Evolutionary conservation across 1,140 invertebrate genomes (phyloP), one percentile per base, ranked within the genome.

Genomic region (Andrena cerasifolii): DNA sequence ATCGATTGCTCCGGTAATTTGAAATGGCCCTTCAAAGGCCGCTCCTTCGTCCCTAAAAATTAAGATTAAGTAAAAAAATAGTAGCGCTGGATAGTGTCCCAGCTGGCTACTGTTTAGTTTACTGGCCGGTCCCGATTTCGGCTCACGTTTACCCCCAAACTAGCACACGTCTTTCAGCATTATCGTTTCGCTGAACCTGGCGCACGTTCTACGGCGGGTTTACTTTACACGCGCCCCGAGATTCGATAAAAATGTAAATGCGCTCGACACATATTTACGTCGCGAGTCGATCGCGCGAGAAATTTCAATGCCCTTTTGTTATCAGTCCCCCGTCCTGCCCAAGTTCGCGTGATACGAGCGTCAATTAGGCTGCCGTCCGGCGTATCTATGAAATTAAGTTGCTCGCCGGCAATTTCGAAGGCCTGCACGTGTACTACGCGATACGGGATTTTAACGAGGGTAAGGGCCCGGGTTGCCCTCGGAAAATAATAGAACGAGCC

Each of bases 171-270:
- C 43, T 33, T 66, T 61, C 74, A 45, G 47, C 43, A 77, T 77
- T 77, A 77, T 61, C 65, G 47, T 77, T 45, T 61, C 54, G 31
- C 16, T 28, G 62, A 58, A 18, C 51, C 21, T 36, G 8, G 7
- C 14, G 16, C 10, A 40, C 62, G 54, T 68, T 68, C 24, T 59
- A 70, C 63, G 31, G 45, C 56, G 49, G 65, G 53, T 77, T 70
- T 61, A 68, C 33, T 68, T 82, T 51, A 31, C 59, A 40, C 47
- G 16, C 16, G 16, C 36, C 24, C 36, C 24, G 51, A 31, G 33
- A 83, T 82, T 83, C 53, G 63, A 83, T 83, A 83, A 83, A 83
- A 79, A 83, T 83, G 70, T 66, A 83, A 83, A 83, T 79, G 49
- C 54, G 16, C 33, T 16, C 21, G 24, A 18, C 43, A 18, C 43